phyloP scores from a whole-genome alignment of 2,113 vertebrate species.

The Nematolebias whitei region DNA sequence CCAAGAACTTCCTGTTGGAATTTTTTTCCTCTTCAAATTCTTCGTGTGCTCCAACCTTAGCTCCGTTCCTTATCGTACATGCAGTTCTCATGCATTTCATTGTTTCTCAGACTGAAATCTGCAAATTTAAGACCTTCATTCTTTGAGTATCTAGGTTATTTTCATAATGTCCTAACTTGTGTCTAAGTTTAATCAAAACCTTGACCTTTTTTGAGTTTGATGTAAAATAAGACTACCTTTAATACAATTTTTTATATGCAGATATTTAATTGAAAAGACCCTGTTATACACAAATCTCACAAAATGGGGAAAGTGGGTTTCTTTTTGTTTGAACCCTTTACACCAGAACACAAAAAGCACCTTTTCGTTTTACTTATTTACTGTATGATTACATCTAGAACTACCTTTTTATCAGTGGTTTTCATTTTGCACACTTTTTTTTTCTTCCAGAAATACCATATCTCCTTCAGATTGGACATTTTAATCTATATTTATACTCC shows the following conservation, averaged over 20 bases:
- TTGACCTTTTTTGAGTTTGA: not conserved
- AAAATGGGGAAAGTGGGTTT: too few species aligned
- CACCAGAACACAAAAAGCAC: too few species aligned
- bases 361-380: too few species aligned
- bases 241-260: too few species aligned
- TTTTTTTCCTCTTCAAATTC: slow-evolving; percentile 19
- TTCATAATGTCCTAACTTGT: not conserved
- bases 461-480: not conserved
- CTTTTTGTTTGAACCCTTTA: too few species aligned
- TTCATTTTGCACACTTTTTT: slow-evolving; percentile 16
- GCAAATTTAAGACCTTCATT: slow-evolving; percentile 20
- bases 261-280: too few species aligned
- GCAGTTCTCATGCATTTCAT: not conserved
- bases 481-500: too few species aligned
- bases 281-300: too few species aligned
- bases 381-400: too few species aligned
- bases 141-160: slow-evolving; percentile 13
- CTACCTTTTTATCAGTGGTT: not conserved
- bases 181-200: not conserved
- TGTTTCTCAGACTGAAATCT: slow-evolving; percentile 33
- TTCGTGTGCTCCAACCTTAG: slow-evolving; percentile 12
- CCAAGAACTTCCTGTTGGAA: not conserved
- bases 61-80: slow-evolving; percentile 11
- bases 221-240: not conserved
- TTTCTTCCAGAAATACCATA: not conserved